Conservation (phyloP, 1,140 invertebrate species). For the Trigoniulus corallinus region DNA sequence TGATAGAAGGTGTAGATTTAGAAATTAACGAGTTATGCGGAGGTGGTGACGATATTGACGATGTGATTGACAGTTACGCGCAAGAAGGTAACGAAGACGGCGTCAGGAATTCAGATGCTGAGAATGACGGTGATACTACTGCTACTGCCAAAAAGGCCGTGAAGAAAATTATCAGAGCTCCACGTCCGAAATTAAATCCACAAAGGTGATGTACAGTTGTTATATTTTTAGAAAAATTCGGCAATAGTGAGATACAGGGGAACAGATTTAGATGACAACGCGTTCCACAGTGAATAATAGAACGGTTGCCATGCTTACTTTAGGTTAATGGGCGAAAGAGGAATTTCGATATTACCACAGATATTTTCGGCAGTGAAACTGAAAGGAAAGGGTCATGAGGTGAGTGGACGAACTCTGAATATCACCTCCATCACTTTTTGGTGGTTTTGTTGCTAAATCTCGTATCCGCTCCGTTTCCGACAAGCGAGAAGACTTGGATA, state of each 20-base stretch:
- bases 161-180: conserved; percentile 17
- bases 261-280: too few relatives aligned
- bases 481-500: conserved; percentile 53
- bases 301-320: too few relatives aligned
- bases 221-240: conserved; percentile 1
- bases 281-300: too few relatives aligned
- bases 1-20: too few relatives aligned
- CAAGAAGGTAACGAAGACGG: too few relatives aligned
- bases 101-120: too few relatives aligned
- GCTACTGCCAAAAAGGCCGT: too few relatives aligned
- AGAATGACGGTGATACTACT: too few relatives aligned
- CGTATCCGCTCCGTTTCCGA: not conserved
- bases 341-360: conserved; percentile 54
- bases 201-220: conserved; percentile 27
- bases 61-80: too few relatives aligned
- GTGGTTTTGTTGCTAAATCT: too few relatives aligned
- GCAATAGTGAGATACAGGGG: not conserved
- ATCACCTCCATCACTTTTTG: not conserved
- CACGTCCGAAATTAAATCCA: conserved; percentile 49
- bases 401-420: conserved; percentile 11
- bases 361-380: conserved; percentile 69
- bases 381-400: conserved; percentile 64
- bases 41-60: too few relatives aligned
- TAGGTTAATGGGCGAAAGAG: conserved; percentile 51
- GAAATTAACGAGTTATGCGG: too few relatives aligned